Percentiles rank a stretch among this genome's conserved stretches.
phyloP scores from a whole-genome alignment of 2,113 vertebrate genomes.

The Pygoscelis antarcticus region DNA sequence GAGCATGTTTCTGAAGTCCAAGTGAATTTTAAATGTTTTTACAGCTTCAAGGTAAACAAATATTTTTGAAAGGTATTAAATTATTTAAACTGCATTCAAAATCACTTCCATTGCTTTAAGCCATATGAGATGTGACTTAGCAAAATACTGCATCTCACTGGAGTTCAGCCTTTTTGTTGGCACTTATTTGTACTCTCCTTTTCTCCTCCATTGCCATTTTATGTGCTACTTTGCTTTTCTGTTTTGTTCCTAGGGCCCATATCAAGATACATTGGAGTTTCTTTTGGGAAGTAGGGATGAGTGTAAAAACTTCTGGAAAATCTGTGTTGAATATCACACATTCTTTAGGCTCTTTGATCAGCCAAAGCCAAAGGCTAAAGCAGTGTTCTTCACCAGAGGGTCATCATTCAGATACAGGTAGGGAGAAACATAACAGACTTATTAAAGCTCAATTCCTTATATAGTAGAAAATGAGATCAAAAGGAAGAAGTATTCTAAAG shows the following conservation, averaged over 20 bases:
- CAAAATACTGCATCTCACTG: neutral
- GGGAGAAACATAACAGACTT: neutral
- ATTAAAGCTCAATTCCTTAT: neutral
- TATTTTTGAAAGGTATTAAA: neutral
- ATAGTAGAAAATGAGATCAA: neutral
- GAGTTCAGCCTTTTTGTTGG: neutral
- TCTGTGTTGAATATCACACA: constrained; percentile 95
- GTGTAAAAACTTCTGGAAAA: constrained; percentile 98
- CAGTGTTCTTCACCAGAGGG: constrained; percentile 89
- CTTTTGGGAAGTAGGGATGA: constrained; percentile 91
- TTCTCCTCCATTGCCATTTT: neutral
- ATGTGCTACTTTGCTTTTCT: neutral
- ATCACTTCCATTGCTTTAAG: neutral
- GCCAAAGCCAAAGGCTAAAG: constrained; percentile 89
- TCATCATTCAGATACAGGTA: constrained; percentile 99
- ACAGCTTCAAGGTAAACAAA: neutral
- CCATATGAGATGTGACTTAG: neutral
- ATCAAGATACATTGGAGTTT: constrained; percentile 95
- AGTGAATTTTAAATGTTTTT: neutral
- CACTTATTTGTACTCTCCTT: neutral
- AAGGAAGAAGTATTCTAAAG: neutral
- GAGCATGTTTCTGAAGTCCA: neutral
- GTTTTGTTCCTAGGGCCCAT: constrained; percentile 81
- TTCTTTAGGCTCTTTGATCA: constrained; percentile 95
- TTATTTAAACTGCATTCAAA: neutral